phyloP scores from a whole-genome alignment of 1,140 invertebrate species.

The Whitmania pigra region DNA sequence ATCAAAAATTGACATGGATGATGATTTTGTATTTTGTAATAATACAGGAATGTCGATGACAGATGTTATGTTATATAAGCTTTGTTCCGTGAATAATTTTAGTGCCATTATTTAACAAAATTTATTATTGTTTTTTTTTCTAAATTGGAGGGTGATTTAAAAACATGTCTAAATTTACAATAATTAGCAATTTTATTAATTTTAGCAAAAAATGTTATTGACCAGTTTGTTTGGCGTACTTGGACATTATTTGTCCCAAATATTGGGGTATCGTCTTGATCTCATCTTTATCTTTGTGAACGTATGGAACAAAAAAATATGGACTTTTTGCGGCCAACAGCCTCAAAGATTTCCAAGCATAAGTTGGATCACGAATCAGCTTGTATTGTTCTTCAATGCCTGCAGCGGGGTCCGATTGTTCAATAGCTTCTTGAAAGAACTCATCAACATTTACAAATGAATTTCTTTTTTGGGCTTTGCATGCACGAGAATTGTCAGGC shows the following conservation, averaged over 20 bases:
- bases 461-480: slow-evolving; percentile 66
- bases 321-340: slow-evolving; percentile 72
- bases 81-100: too few species aligned
- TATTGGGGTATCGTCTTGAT: slow-evolving; percentile 64
- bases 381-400: slow-evolving; percentile 57
- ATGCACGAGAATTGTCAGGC: slow-evolving; percentile 81
- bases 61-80: too few species aligned
- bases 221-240: slow-evolving; percentile 59
- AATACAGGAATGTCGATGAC: too few species aligned
- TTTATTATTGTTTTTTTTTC: too few species aligned
- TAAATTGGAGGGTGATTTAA: too few species aligned
- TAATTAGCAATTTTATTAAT: too few species aligned
- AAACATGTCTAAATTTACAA: too few species aligned
- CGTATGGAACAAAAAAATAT: slow-evolving; percentile 80
- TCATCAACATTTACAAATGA: slow-evolving; percentile 75
- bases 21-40: too few species aligned
- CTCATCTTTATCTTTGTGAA: slow-evolving; percentile 49
- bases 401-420: slow-evolving; percentile 56
- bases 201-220: too few species aligned
- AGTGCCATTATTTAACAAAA: too few species aligned
- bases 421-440: slow-evolving; percentile 68
- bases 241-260: slow-evolving; percentile 70
- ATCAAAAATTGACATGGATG: too few species aligned
- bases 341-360: slow-evolving; percentile 80
- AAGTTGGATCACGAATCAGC: slow-evolving; percentile 62